These are phyloP conservation scores for Callionymus lyra DNA, from an alignment of 2,113 vertebrate species.

Conservation along the genomic window DNA sequence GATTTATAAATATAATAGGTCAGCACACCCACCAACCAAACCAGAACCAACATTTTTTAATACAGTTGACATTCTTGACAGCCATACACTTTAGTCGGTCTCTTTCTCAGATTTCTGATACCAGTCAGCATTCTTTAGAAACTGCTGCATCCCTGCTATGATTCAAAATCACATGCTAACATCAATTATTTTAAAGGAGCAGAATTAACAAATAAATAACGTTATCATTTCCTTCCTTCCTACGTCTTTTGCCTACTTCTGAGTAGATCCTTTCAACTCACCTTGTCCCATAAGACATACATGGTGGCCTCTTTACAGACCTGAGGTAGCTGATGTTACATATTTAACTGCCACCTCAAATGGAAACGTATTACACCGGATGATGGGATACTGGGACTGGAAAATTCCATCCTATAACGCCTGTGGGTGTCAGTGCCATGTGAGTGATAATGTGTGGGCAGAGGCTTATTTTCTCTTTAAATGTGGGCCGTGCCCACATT, in stretches of 20 bases:
- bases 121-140: no score
- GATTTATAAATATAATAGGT: no score
- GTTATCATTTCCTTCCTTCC: not conserved
- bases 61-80: no score
- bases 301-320: slow-evolving; percentile 31
- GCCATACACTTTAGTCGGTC: no score
- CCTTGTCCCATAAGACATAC: slow-evolving; percentile 12
- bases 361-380: slow-evolving; percentile 53
- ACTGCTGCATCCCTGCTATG: no score
- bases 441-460: slow-evolving; percentile 64
- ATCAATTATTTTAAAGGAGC: no score
- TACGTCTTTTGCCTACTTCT: not conserved
- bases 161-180: no score
- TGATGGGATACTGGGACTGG: slow-evolving; percentile 57
- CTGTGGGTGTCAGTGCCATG: slow-evolving; percentile 59
- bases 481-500: slow-evolving; percentile 53
- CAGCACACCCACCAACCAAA: no score
- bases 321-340: slow-evolving; percentile 48
- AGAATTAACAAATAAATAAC: no score
- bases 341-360: slow-evolving; percentile 52
- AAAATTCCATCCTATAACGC: slow-evolving; percentile 61
- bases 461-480: slow-evolving; percentile 62
- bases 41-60: no score
- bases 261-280: slow-evolving; percentile 1
- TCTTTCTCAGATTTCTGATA: no score